Evolutionary conservation across 2,888 invertebrate species (phyloP), one percentile per base, ranked within the genome.

Genomic region (Anagyrus pseudococci): DNA sequence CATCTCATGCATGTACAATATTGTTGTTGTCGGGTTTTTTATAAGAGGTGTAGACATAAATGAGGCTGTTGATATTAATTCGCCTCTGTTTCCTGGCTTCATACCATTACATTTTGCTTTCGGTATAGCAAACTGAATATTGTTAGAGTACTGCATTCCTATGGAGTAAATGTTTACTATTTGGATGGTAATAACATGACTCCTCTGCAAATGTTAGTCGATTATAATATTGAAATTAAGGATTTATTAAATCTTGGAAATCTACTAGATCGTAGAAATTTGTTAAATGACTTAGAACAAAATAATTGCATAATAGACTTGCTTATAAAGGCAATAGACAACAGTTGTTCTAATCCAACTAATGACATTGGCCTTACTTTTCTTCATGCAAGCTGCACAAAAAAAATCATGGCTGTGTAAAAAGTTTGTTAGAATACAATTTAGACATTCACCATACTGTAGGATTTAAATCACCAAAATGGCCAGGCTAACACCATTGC

Each of bases 401-500:
- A 17, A 13, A 8, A 22, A 37, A 37, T 7, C 8, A 17, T 17
- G 26, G n/a, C 41, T 8, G 33, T 4, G 13, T 37, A 37, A 17
- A 40, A 22, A 1, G n/a, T n/a, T n/a, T 43, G 2, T n/a, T 29
- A 1, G 15, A 41, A 23, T 2, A 1, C 1, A 17, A 15, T 2
- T n/a, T 41, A 3, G 44, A 58, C 7, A 7, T 50, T 0, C 43
- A 50, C 7, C 23, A 17, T 6, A 4, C 33, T 1, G 4, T 58
- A 6, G 19, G 43, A 2, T 4, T 17, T 1, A 8, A 43, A 17
- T 58, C 50, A 4, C 15, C 50, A 15, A 0, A 33, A 2, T 44
- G 29, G 13, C 44, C 49, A 4, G 50, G 58, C 0, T 58, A 58
- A 58, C 58, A 19, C 43, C 58, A 7, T 23, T 58, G 23, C 58